Percentiles rank a stretch among this genome's conserved stretches.
These are phyloP conservation scores for Stegana nigrithorax DNA, from an alignment of 2,888 invertebrate genomes.

Conservation along the genomic window DNA sequence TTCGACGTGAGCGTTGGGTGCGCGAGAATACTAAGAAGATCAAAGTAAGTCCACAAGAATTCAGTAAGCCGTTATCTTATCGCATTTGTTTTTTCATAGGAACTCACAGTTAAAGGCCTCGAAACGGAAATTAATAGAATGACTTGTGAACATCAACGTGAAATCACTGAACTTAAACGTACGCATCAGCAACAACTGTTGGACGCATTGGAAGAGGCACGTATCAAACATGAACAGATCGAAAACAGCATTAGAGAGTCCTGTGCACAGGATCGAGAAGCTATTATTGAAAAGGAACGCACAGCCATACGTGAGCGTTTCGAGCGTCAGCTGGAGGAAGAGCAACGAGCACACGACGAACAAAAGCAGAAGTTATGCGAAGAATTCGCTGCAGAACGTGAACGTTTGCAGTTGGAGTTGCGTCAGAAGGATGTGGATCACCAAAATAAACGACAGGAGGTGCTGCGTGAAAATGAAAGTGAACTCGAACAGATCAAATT, in stretches of 20 bases:
- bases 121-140: conserved; percentile 86
- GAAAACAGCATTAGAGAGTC: conserved; percentile 74
- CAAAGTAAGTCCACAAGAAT: conserved; percentile 75
- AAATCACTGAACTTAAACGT: conserved; percentile 71
- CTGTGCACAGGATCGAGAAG: conserved; percentile 74
- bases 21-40: conserved; percentile 87
- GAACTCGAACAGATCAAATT: conserved; percentile 69
- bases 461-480: conserved; percentile 69
- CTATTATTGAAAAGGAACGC: conserved; percentile 73
- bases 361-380: conserved; percentile 70
- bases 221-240: conserved; percentile 74
- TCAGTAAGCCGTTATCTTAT: not conserved
- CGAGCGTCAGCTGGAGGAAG: conserved; percentile 72
- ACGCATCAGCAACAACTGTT: conserved; percentile 76
- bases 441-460: conserved; percentile 65
- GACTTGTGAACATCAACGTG: conserved; percentile 78
- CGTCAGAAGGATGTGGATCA: conserved; percentile 69
- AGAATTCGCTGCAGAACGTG: conserved; percentile 69
- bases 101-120: conserved; percentile 87
- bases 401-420: conserved; percentile 67
- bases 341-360: conserved; percentile 72
- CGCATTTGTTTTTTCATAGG: conserved; percentile 67
- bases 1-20: conserved; percentile 82
- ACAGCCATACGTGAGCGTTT: conserved; percentile 72
- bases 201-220: conserved; percentile 77